Base-by-base conservation (phyloP, 2,113 vertebrate genomes). In the Sapayoa aenigma region DNA sequence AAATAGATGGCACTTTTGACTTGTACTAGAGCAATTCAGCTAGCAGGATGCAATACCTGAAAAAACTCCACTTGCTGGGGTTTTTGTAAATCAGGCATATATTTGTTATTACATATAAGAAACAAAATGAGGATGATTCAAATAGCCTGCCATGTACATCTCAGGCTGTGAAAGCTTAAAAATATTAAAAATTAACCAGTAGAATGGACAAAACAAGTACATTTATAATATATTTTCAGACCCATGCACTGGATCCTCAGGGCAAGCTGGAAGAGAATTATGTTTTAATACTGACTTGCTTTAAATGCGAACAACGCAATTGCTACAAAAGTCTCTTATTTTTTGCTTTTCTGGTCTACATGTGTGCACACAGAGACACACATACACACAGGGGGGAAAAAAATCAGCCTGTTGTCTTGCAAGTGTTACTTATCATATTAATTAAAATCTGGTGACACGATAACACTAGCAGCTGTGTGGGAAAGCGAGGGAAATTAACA, bases 361-460 rank as follows among this genome's bases (percentile, higher is more conserved):
- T 85, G 68, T 90, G 83, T 96, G 90, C 94, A 87, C 87, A 77
- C 89, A 90, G 87, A 96, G 91, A 90, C 65, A 88, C 95, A 97
- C 84, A 95, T 23, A 95, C 90, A 92, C 97, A 97, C 80, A 62
- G 97, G 98, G 98, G 95, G 82, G 41, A n/a, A n/a, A 84, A 97
- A 97, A 98, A 97, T 97, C 98, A 98, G 98, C 97, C 98, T 98
- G 98, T 98, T 98, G 98, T 98, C 98, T 99, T 98, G 98, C 98
- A 98, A 99, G 98, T 99, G 98, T 99, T 99, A 99, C 99, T 99
- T 99, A 99, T 99, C 99, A 99, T 99, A 99, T 99, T 99, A 99
- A 99, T 99, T 99, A 99, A 99, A 99, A 99, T 99, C 98, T 99
- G 98, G 98, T 98, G 98, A 99, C 98, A 99, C 96, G 99, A 99